phyloP scores from a whole-genome alignment of 2,888 invertebrate species.

The Shargacucullia verbasci region DNA sequence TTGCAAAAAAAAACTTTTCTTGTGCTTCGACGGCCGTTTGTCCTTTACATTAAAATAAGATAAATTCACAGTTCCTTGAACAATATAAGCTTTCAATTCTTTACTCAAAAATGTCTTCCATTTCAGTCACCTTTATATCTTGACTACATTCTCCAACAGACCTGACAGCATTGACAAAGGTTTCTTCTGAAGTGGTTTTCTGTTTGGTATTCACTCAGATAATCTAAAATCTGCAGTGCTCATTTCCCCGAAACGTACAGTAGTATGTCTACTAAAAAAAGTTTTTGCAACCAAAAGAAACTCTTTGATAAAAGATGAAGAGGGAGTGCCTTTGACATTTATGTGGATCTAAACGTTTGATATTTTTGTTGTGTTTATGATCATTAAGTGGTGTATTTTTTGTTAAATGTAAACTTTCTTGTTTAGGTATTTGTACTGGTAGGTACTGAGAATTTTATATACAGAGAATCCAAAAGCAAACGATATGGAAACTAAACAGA shows the following conservation, averaged over 20 bases:
- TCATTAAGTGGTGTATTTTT: slow-evolving; percentile 28
- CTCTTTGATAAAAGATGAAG: slow-evolving; percentile 54
- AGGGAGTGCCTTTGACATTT: slow-evolving; percentile 58
- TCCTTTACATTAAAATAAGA: no score
- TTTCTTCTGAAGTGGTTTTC: slow-evolving; percentile 27
- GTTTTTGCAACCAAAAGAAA: slow-evolving; percentile 50
- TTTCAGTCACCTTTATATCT: slow-evolving; percentile 1
- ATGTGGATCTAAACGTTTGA: slow-evolving; percentile 54
- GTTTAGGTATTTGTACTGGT: no score
- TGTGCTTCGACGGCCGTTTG: no score
- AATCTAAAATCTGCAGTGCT: slow-evolving; percentile 27
- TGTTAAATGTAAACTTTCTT: no score
- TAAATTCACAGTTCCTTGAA: no score
- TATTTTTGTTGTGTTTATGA: slow-evolving; percentile 44
- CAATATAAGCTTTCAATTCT: no score
- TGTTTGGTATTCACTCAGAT: slow-evolving; percentile 25
- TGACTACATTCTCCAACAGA: background rate
- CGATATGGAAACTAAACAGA: no score
- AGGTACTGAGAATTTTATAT: no score
- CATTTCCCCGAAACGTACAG: slow-evolving; percentile 42
- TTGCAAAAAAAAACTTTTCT: no score
- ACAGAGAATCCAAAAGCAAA: no score
- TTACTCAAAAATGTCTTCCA: no score
- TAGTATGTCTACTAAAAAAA: slow-evolving; percentile 34
- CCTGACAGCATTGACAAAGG: slow-evolving; percentile 42